A percentile compares a stretch with the other conserved stretches of the same genome.
Conservation (phyloP, 2,113 vertebrate species). For the Myotis yumanensis region DNA sequence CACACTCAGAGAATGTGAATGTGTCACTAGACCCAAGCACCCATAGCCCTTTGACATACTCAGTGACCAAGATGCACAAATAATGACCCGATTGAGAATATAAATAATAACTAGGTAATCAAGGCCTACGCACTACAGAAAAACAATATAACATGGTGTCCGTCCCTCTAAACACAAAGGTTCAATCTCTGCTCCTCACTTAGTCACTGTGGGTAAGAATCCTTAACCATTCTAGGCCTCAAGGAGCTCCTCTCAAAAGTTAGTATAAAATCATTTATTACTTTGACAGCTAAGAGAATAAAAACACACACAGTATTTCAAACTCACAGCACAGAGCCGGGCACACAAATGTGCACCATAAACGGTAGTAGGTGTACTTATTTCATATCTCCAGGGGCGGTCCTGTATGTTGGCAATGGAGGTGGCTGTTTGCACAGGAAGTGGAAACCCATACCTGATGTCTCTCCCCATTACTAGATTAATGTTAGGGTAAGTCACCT, state of each 20-base stretch:
- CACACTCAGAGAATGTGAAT: not conserved
- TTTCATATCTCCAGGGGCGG: not conserved
- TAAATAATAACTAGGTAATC: not conserved
- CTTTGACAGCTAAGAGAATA: not conserved
- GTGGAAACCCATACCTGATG: not conserved
- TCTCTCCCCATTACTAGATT: not conserved
- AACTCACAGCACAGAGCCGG: not conserved
- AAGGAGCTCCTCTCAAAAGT: slow-evolving; percentile 11
- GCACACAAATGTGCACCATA: not conserved
- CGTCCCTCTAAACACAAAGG: not conserved
- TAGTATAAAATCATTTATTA: not conserved
- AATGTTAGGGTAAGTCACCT: not conserved
- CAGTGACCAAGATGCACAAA: not conserved
- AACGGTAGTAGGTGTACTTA: not conserved
- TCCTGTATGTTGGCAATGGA: not conserved
- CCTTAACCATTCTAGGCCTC: not conserved
- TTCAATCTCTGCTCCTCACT: not conserved
- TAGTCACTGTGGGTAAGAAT: not conserved
- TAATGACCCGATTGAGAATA: not conserved
- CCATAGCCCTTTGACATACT: not conserved
- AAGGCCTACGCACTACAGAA: not conserved
- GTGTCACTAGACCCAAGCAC: not conserved
- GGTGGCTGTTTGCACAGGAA: not conserved
- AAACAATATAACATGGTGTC: not conserved
- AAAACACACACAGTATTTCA: not conserved